phyloP scores from a whole-genome alignment of 2,113 vertebrate species.

The Rattus rattus region DNA sequence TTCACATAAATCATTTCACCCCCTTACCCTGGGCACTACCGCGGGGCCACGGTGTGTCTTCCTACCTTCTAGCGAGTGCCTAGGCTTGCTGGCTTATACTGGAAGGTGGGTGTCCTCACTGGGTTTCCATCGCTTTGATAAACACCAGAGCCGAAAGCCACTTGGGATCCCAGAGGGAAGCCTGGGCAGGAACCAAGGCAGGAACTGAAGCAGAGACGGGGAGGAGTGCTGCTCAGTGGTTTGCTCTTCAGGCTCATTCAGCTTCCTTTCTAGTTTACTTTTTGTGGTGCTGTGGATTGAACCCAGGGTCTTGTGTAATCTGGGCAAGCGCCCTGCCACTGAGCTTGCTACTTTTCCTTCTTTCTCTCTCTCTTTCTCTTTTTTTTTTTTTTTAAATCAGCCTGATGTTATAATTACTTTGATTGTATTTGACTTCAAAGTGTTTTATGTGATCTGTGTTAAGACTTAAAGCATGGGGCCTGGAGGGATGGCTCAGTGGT shows the following conservation, averaged over 20 bases:
- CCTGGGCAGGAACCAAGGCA: neutral
- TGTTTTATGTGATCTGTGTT: constrained; percentile 13
- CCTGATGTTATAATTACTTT: constrained; percentile 55
- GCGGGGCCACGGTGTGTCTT: neutral
- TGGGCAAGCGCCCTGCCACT: neutral
- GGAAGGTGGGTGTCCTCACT: no score
- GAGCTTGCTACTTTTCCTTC: neutral
- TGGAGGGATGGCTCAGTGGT: no score
- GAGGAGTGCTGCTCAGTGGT: neutral
- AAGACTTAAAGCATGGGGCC: neutral
- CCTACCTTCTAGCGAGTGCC: neutral
- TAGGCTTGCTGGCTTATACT: neutral
- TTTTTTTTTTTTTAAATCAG: neutral
- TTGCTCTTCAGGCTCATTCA: neutral
- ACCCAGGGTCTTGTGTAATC: neutral
- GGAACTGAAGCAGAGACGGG: neutral
- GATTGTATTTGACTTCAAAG: constrained; percentile 59
- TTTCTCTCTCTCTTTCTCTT: neutral
- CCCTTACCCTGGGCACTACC: neutral
- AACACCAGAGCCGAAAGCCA: neutral
- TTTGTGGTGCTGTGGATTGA: neutral
- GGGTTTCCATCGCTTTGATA: neutral
- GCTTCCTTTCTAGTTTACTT: neutral
- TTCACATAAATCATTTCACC: neutral
- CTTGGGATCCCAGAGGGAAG: neutral